Percentiles rank a stretch among this genome's conserved stretches.
Conservation (phyloP, 2,797 vertebrate species). For the Dendrocincla fuliginosa region DNA sequence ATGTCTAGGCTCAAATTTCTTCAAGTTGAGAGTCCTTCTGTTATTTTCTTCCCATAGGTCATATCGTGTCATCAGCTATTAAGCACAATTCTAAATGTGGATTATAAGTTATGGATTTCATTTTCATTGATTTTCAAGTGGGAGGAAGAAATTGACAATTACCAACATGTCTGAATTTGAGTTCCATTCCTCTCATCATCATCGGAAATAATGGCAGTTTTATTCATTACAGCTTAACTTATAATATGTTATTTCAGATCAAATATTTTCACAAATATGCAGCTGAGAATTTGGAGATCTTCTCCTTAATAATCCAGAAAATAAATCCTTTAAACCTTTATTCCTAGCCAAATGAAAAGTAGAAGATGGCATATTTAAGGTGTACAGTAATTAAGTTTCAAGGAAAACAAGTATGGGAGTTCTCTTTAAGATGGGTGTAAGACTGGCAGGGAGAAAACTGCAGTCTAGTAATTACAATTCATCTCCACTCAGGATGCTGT, state of each 20-base stretch:
- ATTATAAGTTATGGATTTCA: slow-evolving; percentile 2
- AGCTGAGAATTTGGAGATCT: neutral
- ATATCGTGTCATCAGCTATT: slow-evolving; percentile 54
- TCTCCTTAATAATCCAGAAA: neutral
- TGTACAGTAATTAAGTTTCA: neutral
- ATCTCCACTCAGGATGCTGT: neutral
- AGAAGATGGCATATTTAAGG: neutral
- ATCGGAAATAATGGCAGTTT: slow-evolving; percentile 11
- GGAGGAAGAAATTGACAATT: neutral
- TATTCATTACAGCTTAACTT: neutral
- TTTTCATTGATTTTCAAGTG: slow-evolving; percentile 51
- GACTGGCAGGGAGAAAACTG: neutral
- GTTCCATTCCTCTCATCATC: neutral
- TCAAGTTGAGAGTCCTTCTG: slow-evolving; percentile 15
- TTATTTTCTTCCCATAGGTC: slow-evolving; percentile 32
- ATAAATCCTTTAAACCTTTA: neutral
- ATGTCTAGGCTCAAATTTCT: slow-evolving; percentile 10
- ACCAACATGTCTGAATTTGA: neutral
- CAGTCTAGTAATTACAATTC: neutral
- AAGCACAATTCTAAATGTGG: slow-evolving; percentile 24
- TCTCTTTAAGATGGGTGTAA: neutral
- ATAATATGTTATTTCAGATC: neutral
- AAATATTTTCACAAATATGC: neutral
- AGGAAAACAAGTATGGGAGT: neutral
- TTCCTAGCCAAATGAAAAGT: neutral